Evolutionary conservation across 2,797 vertebrate genomes (phyloP).

Genomic region (Galaxias olidus): DNA sequence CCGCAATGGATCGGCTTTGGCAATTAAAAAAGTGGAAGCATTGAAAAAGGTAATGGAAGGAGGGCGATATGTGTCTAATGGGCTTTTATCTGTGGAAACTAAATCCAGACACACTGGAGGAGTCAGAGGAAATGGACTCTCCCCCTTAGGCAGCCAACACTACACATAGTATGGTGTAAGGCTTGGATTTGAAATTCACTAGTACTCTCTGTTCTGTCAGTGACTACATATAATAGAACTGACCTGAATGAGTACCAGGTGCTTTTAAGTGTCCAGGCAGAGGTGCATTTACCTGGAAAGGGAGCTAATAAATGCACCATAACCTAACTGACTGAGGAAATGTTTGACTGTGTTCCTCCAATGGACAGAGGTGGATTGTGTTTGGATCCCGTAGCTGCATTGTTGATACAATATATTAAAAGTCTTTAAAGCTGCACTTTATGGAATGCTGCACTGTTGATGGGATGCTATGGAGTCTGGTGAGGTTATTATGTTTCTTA

Average conservation of each 20-base stretch:
- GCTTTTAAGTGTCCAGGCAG: constrained; percentile 50
- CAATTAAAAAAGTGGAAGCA: constrained; percentile 67
- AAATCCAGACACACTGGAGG: constrained; percentile 73
- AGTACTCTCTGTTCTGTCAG: constrained; percentile 62
- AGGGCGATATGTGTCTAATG: constrained; percentile 79
- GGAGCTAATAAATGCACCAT: constrained; percentile 17
- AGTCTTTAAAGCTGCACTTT: no score
- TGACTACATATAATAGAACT: constrained; percentile 62
- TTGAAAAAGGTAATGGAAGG: constrained; percentile 77
- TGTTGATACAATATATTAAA: constrained; percentile 22
- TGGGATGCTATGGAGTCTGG: constrained; percentile 30
- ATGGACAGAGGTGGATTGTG: constrained; percentile 34
- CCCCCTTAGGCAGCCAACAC: constrained; percentile 65
- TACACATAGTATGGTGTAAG: constrained; percentile 60
- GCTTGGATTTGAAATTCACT: constrained; percentile 68
- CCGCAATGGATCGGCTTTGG: constrained; percentile 69
- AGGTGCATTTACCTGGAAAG: constrained; percentile 47
- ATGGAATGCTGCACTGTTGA: constrained; percentile 17
- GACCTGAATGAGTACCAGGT: constrained; percentile 65
- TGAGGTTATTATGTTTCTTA: constrained; percentile 24
- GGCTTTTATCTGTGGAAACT: constrained; percentile 85
- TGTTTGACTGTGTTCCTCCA: constrained; percentile 31
- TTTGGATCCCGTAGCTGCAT: constrained; percentile 18
- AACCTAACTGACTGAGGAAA: constrained; percentile 23
- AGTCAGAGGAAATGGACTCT: constrained; percentile 64